Evolutionary conservation across 2,113 vertebrate genomes (phyloP).

Genomic region (Himantopus leucocephalus): DNA sequence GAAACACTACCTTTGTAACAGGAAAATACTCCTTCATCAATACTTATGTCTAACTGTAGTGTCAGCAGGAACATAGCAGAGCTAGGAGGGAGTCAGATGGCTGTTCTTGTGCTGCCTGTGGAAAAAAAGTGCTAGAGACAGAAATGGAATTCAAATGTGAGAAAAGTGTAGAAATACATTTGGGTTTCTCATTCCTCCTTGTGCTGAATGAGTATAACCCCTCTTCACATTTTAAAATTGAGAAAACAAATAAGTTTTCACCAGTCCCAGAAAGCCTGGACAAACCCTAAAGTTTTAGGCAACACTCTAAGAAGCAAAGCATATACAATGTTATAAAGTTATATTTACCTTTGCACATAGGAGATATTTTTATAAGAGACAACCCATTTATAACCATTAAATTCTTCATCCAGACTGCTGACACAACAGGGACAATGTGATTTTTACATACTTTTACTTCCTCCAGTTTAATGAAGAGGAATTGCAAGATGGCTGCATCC

Average conservation of each 20-base stretch:
- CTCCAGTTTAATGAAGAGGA: constrained; percentile 60
- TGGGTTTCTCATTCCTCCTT: background rate
- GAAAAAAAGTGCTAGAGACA: background rate
- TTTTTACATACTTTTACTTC: constrained; percentile 64
- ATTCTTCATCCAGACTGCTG: constrained; percentile 15
- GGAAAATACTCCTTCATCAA: background rate
- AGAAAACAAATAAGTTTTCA: background rate
- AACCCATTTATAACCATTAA: constrained; percentile 54
- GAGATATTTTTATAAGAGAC: background rate
- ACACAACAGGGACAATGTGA: constrained; percentile 51
- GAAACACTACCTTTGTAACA: background rate
- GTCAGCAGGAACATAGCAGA: background rate
- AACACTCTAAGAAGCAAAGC: background rate
- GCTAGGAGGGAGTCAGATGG: background rate
- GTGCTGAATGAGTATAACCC: background rate
- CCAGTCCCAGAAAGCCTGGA: background rate
- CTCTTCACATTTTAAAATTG: background rate
- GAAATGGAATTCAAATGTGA: background rate
- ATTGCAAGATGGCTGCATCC: constrained; percentile 43
- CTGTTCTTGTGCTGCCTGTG: background rate
- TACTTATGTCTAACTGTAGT: background rate
- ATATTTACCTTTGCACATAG: background rate
- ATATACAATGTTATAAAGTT: background rate
- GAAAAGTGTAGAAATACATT: background rate
- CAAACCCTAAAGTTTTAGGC: background rate